Evolutionary conservation across 2,888 invertebrate species (phyloP).

Genomic region (Noctua comes): DNA sequence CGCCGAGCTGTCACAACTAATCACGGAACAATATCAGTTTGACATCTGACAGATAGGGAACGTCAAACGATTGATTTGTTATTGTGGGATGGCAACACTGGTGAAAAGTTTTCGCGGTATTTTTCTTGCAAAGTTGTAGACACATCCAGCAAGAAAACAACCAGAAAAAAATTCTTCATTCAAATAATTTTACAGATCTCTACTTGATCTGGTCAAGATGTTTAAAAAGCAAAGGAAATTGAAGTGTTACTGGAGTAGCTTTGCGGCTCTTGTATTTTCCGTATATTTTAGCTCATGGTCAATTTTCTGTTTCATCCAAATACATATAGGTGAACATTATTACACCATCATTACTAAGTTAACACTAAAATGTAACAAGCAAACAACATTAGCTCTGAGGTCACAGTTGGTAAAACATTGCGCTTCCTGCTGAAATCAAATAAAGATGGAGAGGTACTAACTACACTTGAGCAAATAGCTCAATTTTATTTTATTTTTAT

Average conservation of each 20-base stretch:
- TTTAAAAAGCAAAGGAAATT: background rate
- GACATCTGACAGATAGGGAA: conserved; percentile 55
- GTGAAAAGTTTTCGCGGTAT: background rate
- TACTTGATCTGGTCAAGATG: background rate
- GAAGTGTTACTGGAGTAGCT: background rate
- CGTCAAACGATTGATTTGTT: conserved; percentile 34
- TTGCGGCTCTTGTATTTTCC: background rate
- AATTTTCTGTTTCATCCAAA: conserved; percentile 13
- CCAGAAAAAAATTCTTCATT: background rate
- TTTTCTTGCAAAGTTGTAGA: background rate
- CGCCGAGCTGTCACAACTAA: conserved; percentile 55
- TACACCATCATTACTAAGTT: background rate
- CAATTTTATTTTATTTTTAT: conserved; percentile 35
- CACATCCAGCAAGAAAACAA: background rate
- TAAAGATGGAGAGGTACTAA: conserved; percentile 25
- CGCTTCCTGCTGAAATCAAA: conserved; percentile 35
- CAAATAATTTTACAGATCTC: background rate
- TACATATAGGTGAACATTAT: background rate
- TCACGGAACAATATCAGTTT: conserved; percentile 52
- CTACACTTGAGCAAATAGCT: conserved; percentile 53
- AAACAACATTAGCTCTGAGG: conserved; percentile 24
- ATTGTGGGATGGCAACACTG: conserved; percentile 39
- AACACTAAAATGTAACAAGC: conserved; percentile 10
- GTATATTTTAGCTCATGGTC: background rate
- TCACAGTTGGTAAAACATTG: conserved; percentile 49